Percentiles rank a stretch among this genome's conserved stretches.
These are phyloP conservation scores for Drosophila nigricruria DNA, from an alignment of 2,888 invertebrate species.

Conservation along the genomic window DNA sequence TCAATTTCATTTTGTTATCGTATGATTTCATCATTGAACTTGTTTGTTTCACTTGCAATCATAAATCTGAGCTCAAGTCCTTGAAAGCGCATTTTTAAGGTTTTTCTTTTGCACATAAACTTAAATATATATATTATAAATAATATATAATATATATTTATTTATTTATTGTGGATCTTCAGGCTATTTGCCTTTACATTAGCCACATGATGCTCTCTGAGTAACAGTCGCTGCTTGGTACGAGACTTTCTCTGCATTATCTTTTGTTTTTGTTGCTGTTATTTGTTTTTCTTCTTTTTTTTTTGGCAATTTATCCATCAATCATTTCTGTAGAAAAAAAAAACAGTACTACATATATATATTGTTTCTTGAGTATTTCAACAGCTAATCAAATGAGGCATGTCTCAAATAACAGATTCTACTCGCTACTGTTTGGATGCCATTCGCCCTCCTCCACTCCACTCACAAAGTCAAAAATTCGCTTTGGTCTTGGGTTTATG, in stretches of 20 bases:
- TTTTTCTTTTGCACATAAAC: neutral
- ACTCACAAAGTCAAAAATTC: constrained; percentile 31
- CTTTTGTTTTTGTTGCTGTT: constrained; percentile 1
- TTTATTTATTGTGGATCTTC: neutral
- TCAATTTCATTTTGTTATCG: constrained; percentile 4
- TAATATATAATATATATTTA: neutral
- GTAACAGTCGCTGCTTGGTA: constrained; percentile 25
- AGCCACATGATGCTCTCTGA: neutral
- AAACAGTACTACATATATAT: constrained; percentile 2
- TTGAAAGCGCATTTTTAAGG: neutral
- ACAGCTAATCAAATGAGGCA: constrained; percentile 9
- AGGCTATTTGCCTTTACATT: neutral
- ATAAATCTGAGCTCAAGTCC: constrained; percentile 5
- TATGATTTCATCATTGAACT: neutral
- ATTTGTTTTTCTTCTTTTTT: neutral
- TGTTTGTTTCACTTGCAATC: neutral
- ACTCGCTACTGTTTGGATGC: neutral
- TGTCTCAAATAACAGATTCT: constrained; percentile 34
- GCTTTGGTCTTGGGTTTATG: constrained; percentile 48
- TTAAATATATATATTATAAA: neutral
- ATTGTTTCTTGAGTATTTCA: neutral
- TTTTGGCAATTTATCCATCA: constrained; percentile 42
- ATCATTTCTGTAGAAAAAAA: constrained; percentile 24
- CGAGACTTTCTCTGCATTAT: constrained; percentile 48
- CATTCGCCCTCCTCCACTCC: neutral